Percentiles rank a stretch among this genome's conserved stretches.
phyloP scores from a whole-genome alignment of 2,888 invertebrate species.

The Drosophila longiperda region DNA sequence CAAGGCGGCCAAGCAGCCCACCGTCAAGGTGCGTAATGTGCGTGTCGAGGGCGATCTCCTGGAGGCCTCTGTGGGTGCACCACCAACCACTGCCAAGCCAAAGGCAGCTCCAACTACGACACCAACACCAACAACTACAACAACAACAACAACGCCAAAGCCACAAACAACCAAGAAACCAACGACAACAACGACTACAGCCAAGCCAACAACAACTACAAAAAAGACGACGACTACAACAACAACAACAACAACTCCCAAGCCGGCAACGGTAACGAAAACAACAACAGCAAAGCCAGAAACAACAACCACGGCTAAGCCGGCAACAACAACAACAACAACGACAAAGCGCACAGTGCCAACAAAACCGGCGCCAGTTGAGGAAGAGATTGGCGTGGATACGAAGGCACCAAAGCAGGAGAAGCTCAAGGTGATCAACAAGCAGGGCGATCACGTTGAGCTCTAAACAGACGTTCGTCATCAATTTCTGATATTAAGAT shows the following conservation, averaged over 20 bases:
- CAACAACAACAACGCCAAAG: slow-evolving; percentile 55
- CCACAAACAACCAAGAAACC: slow-evolving; percentile 65
- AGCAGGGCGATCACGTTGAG: slow-evolving; percentile 85
- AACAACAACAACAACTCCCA: slow-evolving; percentile 52
- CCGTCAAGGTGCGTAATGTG: slow-evolving; percentile 82
- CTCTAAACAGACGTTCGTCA: slow-evolving; percentile 67
- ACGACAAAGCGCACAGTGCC: slow-evolving; percentile 76
- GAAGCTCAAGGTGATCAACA: slow-evolving; percentile 87
- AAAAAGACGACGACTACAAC: slow-evolving; percentile 63
- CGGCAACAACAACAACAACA: slow-evolving; percentile 58
- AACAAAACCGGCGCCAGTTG: slow-evolving; percentile 85
- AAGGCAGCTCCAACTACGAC: slow-evolving; percentile 60
- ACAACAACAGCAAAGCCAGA: slow-evolving; percentile 59
- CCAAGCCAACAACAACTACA: slow-evolving; percentile 68
- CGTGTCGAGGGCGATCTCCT: slow-evolving; percentile 81
- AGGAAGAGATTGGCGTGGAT: slow-evolving; percentile 86
- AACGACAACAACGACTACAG: slow-evolving; percentile 49
- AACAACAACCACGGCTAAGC: slow-evolving; percentile 58
- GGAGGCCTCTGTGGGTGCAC: slow-evolving; percentile 74
- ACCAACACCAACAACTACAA: slow-evolving; percentile 68
- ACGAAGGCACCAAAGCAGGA: slow-evolving; percentile 86
- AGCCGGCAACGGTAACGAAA: slow-evolving; percentile 30
- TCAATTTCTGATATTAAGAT: slow-evolving; percentile 12
- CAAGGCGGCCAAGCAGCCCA: slow-evolving; percentile 73
- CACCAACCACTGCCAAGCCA: slow-evolving; percentile 69